phyloP scores from a whole-genome alignment of 2,888 invertebrate genomes.

The Eristalis pertinax region DNA sequence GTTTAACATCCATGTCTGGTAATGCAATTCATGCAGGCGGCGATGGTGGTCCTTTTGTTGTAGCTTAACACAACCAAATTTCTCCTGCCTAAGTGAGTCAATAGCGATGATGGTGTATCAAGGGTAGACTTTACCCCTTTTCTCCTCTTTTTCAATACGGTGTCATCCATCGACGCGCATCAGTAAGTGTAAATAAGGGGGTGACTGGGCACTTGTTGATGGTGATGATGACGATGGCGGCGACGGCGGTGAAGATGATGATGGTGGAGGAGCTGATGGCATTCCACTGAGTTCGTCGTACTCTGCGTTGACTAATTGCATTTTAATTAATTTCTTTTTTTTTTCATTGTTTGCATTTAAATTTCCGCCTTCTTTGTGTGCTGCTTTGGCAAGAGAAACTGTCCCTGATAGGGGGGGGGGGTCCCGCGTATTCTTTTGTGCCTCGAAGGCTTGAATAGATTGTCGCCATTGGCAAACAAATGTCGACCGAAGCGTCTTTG shows the following conservation, averaged over 20 bases:
- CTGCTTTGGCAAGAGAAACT: not conserved
- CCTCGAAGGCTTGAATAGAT: too few species aligned
- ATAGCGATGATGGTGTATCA: slow-evolving; percentile 37
- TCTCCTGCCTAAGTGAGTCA: slow-evolving; percentile 17
- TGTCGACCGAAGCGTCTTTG: too few species aligned
- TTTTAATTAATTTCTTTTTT: slow-evolving; percentile 43
- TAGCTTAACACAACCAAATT: not conserved
- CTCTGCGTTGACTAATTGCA: slow-evolving; percentile 38
- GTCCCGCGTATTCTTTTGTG: not conserved
- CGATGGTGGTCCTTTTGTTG: slow-evolving; percentile 21
- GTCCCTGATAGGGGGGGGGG: not conserved
- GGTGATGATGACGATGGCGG: not conserved
- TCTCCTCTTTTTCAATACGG: not conserved
- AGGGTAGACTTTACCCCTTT: slow-evolving; percentile 7
- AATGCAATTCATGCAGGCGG: slow-evolving; percentile 16
- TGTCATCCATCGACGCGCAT: slow-evolving; percentile 31
- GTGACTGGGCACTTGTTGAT: slow-evolving; percentile 45
- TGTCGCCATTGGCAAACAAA: too few species aligned
- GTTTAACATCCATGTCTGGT: too few species aligned
- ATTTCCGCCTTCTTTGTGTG: slow-evolving; percentile 12
- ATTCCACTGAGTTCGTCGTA: slow-evolving; percentile 16
- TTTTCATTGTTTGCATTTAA: not conserved
- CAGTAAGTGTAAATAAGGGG: slow-evolving; percentile 39
- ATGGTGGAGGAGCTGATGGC: not conserved
- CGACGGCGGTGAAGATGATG: not conserved